Evolutionary conservation across 2,888 invertebrate species (phyloP).

Genomic region (Pristionchus japonicus): DNA sequence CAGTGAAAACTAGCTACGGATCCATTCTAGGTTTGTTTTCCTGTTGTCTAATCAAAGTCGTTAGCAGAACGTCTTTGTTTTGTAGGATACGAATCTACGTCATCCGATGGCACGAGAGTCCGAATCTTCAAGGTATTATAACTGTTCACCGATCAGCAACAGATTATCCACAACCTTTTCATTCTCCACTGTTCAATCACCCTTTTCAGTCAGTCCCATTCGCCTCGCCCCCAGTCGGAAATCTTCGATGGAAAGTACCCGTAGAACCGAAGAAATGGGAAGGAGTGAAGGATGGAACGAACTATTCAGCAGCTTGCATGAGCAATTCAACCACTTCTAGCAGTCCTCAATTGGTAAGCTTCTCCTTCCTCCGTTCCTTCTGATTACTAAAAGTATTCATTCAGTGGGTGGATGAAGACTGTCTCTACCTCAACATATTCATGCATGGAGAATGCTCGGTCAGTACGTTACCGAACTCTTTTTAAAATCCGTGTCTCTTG

Average conservation of each 20-base stretch:
- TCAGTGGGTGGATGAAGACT: slow-evolving; percentile 39
- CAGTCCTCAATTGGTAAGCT: slow-evolving; percentile 34
- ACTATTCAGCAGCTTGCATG: slow-evolving; percentile 46
- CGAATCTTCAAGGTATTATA: slow-evolving; percentile 30
- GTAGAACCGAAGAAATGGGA: not conserved
- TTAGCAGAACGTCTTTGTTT: too few species aligned
- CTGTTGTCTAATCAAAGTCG: too few species aligned
- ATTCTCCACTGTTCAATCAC: too few species aligned
- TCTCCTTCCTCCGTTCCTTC: not conserved
- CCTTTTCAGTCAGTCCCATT: slow-evolving; percentile 35
- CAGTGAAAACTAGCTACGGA: slow-evolving; percentile 36
- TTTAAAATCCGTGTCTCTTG: not conserved
- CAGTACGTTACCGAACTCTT: not conserved
- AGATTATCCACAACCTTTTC: not conserved
- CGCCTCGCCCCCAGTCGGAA: slow-evolving; percentile 36
- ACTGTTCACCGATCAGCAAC: not conserved
- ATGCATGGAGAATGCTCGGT: slow-evolving; percentile 31
- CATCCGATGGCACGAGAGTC: slow-evolving; percentile 2
- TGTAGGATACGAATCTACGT: not conserved
- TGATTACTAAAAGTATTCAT: too few species aligned
- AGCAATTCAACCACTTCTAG: slow-evolving; percentile 2
- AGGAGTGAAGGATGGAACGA: slow-evolving; percentile 23
- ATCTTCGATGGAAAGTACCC: slow-evolving; percentile 42
- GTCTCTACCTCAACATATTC: slow-evolving; percentile 40
- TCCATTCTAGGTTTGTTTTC: not conserved